Base-by-base conservation (phyloP, 2,888 invertebrate species). In the Nephrotoma appendiculata region DNA sequence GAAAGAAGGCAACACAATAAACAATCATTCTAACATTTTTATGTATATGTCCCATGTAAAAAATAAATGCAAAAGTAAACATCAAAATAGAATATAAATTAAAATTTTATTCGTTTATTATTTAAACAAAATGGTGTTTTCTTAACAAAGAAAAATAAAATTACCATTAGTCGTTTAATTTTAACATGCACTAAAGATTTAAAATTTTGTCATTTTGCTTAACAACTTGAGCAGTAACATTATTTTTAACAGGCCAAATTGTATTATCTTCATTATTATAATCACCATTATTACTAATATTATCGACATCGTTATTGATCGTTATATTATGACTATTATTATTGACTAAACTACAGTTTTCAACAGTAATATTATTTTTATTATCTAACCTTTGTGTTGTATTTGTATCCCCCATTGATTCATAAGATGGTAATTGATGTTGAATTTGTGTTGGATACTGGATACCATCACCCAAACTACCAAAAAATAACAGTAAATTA, bases 391-490 rank as follows among this genome's bases (percentile, higher is more conserved):
- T 96, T 71, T 71, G 71, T 93, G 95, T 94, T 92, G 94, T 96
- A 92, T 94, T 94, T 92, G 94, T 96, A 92, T 94, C 95, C 93
- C 96, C 97, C 97, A 97, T 97, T 89, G 97, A 96, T 93, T 97
- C 95, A 94, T 97, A 97, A 90, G 93, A 93, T 92, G 93, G 93
- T 91, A 93, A 92, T 92, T 95, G 95, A 90, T 93, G 94, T 90
- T 93, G 93, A 90, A 95, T 94, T 90, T 95, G 95, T 91, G 96
- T 96, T 90, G 96, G 96, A 94, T 94, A 98, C 92, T 94, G 94
- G 92, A 96, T 94, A 93, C 97, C 98, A 93, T 97, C 96, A 92
- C 97, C 97, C 93, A 95, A 94, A 95, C 97, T 97, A 95, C 91
- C 93, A 92, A 88, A 88, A 87, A 88, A 89, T 43, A 84, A 84